Conservation (phyloP, 2,113 vertebrate genomes). For the Gasterosteus nipponicus region DNA sequence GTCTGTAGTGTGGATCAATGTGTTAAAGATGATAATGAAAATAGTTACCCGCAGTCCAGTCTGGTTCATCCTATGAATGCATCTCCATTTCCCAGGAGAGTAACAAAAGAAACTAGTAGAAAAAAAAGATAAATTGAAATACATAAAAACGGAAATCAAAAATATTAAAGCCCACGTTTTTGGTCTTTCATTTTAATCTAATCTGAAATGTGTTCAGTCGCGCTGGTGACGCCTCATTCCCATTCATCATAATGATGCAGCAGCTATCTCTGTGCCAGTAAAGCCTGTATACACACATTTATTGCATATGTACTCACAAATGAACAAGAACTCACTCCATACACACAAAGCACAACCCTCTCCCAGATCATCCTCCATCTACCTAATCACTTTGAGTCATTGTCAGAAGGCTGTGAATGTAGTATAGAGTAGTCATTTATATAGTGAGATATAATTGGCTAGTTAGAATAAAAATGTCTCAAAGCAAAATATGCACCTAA, state of each 20-base stretch:
- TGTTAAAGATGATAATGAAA: slow-evolving; percentile 52
- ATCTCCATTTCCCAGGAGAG: slow-evolving; percentile 27
- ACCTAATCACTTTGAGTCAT: slow-evolving; percentile 63
- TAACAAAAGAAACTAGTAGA: not conserved
- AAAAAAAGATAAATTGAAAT: slow-evolving; percentile 27
- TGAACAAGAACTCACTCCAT: slow-evolving; percentile 27
- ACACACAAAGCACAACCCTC: slow-evolving; percentile 36
- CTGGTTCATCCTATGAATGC: slow-evolving; percentile 42
- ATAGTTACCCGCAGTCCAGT: slow-evolving; percentile 24
- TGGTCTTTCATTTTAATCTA: slow-evolving; percentile 36
- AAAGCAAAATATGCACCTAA: slow-evolving; percentile 13
- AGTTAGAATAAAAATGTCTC: slow-evolving; percentile 17
- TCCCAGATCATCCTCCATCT: slow-evolving; percentile 56
- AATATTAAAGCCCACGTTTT: slow-evolving; percentile 43
- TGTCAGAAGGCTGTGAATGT: slow-evolving; percentile 49
- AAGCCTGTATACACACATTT: slow-evolving; percentile 32
- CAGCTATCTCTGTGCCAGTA: slow-evolving; percentile 49
- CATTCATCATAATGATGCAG: slow-evolving; percentile 65
- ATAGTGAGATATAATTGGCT: slow-evolving; percentile 6
- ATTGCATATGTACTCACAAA: slow-evolving; percentile 36
- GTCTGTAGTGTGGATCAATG: slow-evolving; percentile 20
- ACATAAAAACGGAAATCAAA: slow-evolving; percentile 51
- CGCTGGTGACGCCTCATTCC: slow-evolving; percentile 67
- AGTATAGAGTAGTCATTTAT: slow-evolving; percentile 30
- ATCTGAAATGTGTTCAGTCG: slow-evolving; percentile 71